These are phyloP conservation scores for Saiga tatarica DNA, from an alignment of 2,113 vertebrate genomes.

Conservation along the genomic window DNA sequence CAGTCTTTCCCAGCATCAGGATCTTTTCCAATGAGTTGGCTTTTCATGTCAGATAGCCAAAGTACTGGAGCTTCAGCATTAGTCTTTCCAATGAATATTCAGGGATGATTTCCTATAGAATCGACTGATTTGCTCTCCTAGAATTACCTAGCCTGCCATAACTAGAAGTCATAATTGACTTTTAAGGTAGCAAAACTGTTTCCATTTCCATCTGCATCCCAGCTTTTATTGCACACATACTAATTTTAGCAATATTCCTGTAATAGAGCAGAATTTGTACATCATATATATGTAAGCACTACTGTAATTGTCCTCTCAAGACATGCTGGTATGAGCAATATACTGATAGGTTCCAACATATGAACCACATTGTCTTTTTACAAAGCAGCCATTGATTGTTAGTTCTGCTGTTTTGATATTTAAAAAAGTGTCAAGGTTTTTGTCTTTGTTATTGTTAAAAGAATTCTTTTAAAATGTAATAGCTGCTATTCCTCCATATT, in stretches of 20 bases:
- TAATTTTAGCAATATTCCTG: neutral
- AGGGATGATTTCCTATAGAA: neutral
- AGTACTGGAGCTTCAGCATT: neutral
- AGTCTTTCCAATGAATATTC: neutral
- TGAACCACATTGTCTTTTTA: neutral
- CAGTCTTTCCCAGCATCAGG: neutral
- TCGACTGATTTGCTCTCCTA: neutral
- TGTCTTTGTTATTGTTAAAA: conserved; percentile 5
- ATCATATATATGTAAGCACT: neutral
- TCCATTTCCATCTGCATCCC: neutral
- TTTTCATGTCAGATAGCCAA: neutral
- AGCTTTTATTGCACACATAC: neutral
- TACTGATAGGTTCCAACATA: neutral
- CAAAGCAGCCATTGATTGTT: neutral
- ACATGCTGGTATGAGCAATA: neutral
- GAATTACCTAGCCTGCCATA: neutral
- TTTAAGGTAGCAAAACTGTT: neutral
- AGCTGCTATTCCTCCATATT: neutral
- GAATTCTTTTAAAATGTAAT: neutral
- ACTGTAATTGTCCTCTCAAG: neutral
- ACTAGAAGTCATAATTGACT: neutral
- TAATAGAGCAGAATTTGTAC: neutral
- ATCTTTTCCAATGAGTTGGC: neutral
- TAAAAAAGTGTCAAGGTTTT: neutral
- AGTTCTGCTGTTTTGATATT: neutral